phyloP scores from a whole-genome alignment of 1,140 invertebrate genomes.

The Pogonomyrmex californicus region DNA sequence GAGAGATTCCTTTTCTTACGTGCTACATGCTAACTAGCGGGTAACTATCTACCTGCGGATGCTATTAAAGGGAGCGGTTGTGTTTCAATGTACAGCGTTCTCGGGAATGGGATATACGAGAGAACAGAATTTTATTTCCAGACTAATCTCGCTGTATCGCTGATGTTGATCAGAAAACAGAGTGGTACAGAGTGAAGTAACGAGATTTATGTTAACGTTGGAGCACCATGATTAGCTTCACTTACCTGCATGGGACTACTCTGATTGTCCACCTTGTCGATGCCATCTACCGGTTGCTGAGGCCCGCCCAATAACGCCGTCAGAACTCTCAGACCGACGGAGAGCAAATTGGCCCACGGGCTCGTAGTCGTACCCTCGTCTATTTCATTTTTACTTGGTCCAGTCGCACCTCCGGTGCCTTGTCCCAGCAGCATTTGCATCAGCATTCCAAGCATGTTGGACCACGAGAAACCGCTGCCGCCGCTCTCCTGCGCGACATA shows the following conservation, averaged over 20 bases:
- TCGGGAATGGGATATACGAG: not conserved
- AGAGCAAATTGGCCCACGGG: slow-evolving; percentile 95
- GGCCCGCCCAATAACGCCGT: slow-evolving; percentile 93
- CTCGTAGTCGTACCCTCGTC: slow-evolving; percentile 90
- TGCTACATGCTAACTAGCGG: not conserved
- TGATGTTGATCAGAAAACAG: not conserved
- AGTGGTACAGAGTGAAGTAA: not conserved
- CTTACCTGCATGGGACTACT: slow-evolving; percentile 94
- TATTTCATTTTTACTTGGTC: slow-evolving; percentile 94
- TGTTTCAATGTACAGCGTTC: not conserved
- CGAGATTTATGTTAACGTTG: not conserved
- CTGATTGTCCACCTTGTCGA: slow-evolving; percentile 95
- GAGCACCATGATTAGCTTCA: not conserved
- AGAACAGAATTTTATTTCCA: no score
- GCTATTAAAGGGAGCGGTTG: not conserved
- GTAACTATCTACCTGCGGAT: not conserved
- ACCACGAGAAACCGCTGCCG: slow-evolving; percentile 93
- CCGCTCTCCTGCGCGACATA: slow-evolving; percentile 86
- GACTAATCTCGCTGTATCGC: not conserved
- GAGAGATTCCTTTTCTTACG: not conserved
- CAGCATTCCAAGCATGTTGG: slow-evolving; percentile 93
- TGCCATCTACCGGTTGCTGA: slow-evolving; percentile 91
- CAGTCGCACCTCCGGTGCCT: slow-evolving; percentile 86
- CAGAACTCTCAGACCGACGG: slow-evolving; percentile 93
- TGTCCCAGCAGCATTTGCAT: slow-evolving; percentile 94